Percentiles rank a stretch among this genome's conserved stretches.
Evolutionary conservation across 2,113 vertebrate genomes (phyloP).

Genomic region (Entosphenus tridentatus): DNA sequence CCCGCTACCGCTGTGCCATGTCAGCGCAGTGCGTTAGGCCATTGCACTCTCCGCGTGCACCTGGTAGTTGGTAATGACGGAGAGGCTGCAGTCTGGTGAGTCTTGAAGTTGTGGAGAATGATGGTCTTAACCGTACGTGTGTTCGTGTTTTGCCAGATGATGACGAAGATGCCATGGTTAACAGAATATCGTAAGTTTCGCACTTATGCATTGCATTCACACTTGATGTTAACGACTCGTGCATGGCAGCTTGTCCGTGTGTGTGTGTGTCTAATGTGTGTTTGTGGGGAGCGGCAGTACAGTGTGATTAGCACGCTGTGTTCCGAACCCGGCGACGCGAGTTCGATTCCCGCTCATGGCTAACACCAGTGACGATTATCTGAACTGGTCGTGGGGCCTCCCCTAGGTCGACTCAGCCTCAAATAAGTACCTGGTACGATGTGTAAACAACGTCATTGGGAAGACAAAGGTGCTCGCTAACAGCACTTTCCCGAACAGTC

Average conservation of each 20-base stretch:
- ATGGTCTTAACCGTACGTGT: not conserved
- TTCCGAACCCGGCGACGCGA: not conserved
- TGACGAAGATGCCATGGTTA: constrained; percentile 71
- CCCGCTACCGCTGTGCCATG: no score
- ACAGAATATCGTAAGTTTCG: constrained; percentile 78
- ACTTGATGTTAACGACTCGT: not conserved
- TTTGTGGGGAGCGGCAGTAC: not conserved
- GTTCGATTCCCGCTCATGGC: not conserved
- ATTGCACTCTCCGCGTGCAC: no score
- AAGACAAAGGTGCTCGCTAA: no score
- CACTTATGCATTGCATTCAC: not conserved
- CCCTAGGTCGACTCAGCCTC: no score
- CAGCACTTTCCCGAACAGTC: no score
- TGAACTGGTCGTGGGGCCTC: no score
- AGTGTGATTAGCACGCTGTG: not conserved
- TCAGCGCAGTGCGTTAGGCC: no score
- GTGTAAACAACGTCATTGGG: no score
- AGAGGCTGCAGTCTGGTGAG: no score
- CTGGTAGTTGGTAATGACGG: no score
- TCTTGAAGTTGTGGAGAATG: no score
- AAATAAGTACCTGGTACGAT: no score
- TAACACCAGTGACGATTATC: not conserved
- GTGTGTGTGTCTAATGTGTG: not conserved
- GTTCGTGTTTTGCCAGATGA: constrained; percentile 32
- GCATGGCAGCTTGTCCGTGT: not conserved